Base-by-base conservation (phyloP, 2,113 vertebrate genomes). In the Amblyopsis rosae region DNA sequence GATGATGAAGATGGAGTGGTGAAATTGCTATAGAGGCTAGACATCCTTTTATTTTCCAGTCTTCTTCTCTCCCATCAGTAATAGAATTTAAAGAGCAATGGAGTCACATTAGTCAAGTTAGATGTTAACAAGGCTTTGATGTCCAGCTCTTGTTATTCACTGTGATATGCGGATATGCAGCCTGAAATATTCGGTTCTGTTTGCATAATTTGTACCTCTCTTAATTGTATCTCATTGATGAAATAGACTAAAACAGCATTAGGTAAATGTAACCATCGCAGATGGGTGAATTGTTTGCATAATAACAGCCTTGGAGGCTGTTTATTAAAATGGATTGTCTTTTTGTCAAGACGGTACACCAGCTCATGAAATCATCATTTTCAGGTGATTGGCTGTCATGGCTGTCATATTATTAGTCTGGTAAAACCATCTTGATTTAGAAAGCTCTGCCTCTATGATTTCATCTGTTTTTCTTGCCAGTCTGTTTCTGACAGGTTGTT, bases 51-150 rank as follows among this genome's bases (percentile, higher is more conserved):
- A 86, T 79, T 85, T 83, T 83, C 82, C 81, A 74, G n/a, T 19
- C 51, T 51, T 76, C 76, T 86, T 77, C 66, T 72, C 76, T 49
- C 13, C 15, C 13, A 41, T 78, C 76, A 55, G 73, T 69, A 70
- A 77, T 69, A 12, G 49, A 5, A 3, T 3, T 11, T 45, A 51
- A 46, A 49, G 65, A 70, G 59, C 16, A 67, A 76, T 47, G 57
- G 74, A 77, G 57, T 75, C 83, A 67, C 79, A 71, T 83, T 69
- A 80, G 55, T 33, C 54, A 77, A 85, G 81, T 74, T 71, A 85
- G 79, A 82, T 84, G 65, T 71, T 73, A 75, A 81, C 81, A 64
- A 79, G 61, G 62, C 81, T 72, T 69, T 69, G 16, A 72, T 68
- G 73, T 79, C 74, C 73, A 69, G 16, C 51, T 50, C 66, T 63